Percentiles rank a stretch among this genome's conserved stretches.
These are phyloP conservation scores for Mesorhabditis belari DNA, from an alignment of 2,888 invertebrate species.

Conservation along the genomic window DNA sequence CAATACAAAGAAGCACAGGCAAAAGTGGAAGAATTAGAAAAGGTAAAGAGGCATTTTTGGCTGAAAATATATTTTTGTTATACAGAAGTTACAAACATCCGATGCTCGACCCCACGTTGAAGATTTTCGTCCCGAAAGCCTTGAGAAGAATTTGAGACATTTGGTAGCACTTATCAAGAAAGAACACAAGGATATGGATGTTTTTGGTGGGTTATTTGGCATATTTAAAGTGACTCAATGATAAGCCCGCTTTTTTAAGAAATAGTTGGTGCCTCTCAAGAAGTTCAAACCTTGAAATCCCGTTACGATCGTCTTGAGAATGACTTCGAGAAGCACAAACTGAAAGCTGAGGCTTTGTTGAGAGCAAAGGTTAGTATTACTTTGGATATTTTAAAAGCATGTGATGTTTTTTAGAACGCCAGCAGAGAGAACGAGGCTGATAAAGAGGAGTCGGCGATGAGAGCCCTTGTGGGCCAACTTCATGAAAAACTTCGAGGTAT, in stretches of 20 bases:
- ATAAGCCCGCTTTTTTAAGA: conserved; percentile 6
- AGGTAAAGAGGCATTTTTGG: background rate
- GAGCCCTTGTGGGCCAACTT: conserved; percentile 28
- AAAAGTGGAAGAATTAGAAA: background rate
- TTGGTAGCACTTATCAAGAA: background rate
- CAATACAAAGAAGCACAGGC: background rate
- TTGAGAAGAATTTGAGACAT: background rate
- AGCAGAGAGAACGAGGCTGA: background rate
- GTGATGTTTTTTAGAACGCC: background rate
- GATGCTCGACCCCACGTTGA: no score
- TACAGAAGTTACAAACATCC: no score
- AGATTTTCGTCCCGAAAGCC: no score
- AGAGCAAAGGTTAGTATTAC: conserved; percentile 4
- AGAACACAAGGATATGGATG: background rate
- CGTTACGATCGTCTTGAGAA: conserved; percentile 41
- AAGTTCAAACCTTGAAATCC: conserved; percentile 2
- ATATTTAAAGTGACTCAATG: background rate
- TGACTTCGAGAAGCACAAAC: conserved; percentile 67
- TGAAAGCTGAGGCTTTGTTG: conserved; percentile 56
- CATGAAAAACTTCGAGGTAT: conserved; percentile 30
- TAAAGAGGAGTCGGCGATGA: conserved; percentile 12
- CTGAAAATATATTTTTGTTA: no score
- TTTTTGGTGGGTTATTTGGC: conserved; percentile 1
- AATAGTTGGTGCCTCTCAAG: conserved; percentile 1
- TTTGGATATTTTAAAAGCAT: no score